Evolutionary conservation across 2,797 vertebrate species (phyloP), one percentile per base, ranked within the genome.

Genomic region (Labroides dimidiatus): DNA sequence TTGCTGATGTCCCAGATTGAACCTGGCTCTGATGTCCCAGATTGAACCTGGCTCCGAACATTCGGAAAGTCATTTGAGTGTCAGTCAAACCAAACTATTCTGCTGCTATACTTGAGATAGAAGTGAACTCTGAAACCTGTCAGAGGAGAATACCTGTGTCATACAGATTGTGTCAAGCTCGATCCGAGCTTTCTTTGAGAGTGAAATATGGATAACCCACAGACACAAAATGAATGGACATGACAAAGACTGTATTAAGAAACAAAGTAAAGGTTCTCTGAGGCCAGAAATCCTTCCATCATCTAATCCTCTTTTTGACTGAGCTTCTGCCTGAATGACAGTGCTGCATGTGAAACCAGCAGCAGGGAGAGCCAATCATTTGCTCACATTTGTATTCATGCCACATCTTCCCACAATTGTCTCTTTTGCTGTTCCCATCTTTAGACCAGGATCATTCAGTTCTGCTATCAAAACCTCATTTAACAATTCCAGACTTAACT

Each of bases 321-420:
- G 53, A 71, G 52, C 49, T 68, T 61, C 48, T 56, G 42, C 44
- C 54, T 71, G 67, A 71, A 69, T 77, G 70, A 68, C 72, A 82
- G 58, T 68, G 64, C 58, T 19, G 45, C 61, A 23, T 75, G 56
- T 61, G 1, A 20, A 78, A 52, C 63, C 63, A 39, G 41, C 62
- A 76, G 58, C 71, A 74, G 57, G 4, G 41, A 72, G 37, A 82
- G 51, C 51, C 37, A 75, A 64, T 77, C 64, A 61, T 63, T 53
- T 15, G 1, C 61, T 56, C 64, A 15, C 27, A n/a, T 85, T 73
- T 80, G 70, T 77, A 85, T 81, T 80, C 76, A 68, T 39, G 54
- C 64, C 63, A 70, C 66, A 37, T 87, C 70, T 52, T 69, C 48
- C 52, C 61, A 69, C 72, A 61, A 47, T 62, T 70, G 60, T 77